These are phyloP conservation scores for Cartodere bifasciata DNA, from an alignment of 2,888 invertebrate species.

Conservation along the genomic window DNA sequence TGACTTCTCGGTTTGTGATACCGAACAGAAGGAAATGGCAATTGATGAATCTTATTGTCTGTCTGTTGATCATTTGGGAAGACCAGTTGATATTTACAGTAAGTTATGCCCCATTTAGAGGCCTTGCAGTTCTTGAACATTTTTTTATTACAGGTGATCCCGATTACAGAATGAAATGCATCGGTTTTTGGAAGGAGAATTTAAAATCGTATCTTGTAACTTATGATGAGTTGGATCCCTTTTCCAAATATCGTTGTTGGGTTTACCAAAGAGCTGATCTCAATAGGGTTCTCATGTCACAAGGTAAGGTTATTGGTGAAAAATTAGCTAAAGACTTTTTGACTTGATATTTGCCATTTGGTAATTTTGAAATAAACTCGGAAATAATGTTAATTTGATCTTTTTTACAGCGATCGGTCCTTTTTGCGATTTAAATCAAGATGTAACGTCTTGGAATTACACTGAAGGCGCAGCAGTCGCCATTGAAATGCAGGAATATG, in stretches of 20 bases:
- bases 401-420: constrained; percentile 74
- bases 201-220: constrained; percentile 92
- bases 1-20: constrained; percentile 91
- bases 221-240: constrained; percentile 90
- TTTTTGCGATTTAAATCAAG: constrained; percentile 80
- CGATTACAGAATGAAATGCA: constrained; percentile 93
- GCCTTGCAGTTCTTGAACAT: constrained; percentile 1
- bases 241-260: constrained; percentile 94
- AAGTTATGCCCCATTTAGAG: constrained; percentile 13
- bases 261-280: constrained; percentile 93
- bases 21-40: constrained; percentile 85
- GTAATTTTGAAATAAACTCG: constrained; percentile 3
- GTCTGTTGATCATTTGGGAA: constrained; percentile 89
- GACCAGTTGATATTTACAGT: constrained; percentile 92
- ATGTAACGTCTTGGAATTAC: constrained; percentile 77
- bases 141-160: constrained; percentile 53
- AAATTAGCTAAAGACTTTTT: constrained; percentile 1
- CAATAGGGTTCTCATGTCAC: constrained; percentile 71
- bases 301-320: constrained; percentile 35
- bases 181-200: constrained; percentile 97
- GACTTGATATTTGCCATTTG: no score
- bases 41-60: constrained; percentile 94
- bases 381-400: no score
- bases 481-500: constrained; percentile 82
- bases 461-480: constrained; percentile 89